Percentiles rank a stretch among this genome's conserved stretches.
These are phyloP conservation scores for Hirundichthys speculiger DNA, from an alignment of 2,113 vertebrate genomes.

Conservation along the genomic window DNA sequence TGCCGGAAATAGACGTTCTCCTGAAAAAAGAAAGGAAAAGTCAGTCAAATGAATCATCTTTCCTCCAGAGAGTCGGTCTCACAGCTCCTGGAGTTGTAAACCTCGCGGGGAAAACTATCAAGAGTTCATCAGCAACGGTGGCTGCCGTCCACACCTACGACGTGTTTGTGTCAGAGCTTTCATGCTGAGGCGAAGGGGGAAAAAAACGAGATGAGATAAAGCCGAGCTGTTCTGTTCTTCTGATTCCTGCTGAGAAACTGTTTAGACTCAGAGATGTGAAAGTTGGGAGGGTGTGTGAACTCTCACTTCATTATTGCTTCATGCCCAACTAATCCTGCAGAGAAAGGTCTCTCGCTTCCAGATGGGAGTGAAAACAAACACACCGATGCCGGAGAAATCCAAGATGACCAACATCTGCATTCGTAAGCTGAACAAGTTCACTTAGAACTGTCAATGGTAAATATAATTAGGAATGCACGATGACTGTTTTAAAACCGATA, in stretches of 20 bases:
- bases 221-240: background rate
- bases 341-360: background rate
- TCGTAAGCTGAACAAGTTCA: too few relatives aligned
- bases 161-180: conserved; percentile 40
- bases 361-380: too few relatives aligned
- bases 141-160: conserved; percentile 41
- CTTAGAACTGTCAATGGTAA: too few relatives aligned
- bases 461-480: too few relatives aligned
- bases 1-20: conserved; percentile 98
- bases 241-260: conserved; percentile 9
- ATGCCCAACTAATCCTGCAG: conserved; percentile 12
- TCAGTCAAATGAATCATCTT: too few relatives aligned
- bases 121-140: conserved; percentile 16
- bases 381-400: too few relatives aligned
- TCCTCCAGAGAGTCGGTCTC: too few relatives aligned
- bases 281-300: conserved; percentile 29
- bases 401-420: too few relatives aligned
- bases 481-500: too few relatives aligned
- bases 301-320: conserved; percentile 20
- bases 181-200: background rate
- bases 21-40: conserved; percentile 71
- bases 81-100: conserved; percentile 8
- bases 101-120: conserved; percentile 5
- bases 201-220: conserved; percentile 36
- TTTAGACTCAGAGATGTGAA: background rate